Conservation (phyloP, 2,888 invertebrate genomes). For the Pherbina coryleti region DNA sequence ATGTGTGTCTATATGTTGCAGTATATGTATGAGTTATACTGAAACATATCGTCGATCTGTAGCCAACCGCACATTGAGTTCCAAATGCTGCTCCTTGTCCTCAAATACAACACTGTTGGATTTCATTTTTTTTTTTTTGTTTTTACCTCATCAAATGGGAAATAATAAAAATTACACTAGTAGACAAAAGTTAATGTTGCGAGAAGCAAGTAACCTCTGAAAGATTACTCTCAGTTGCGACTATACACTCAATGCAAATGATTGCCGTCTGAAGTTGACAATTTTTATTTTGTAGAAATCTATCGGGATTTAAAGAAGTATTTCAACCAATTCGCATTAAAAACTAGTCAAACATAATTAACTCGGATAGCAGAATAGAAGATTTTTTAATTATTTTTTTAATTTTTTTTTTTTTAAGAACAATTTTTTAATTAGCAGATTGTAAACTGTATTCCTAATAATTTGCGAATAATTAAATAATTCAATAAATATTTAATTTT, state of each 20-base stretch:
- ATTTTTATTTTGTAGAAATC: not conserved
- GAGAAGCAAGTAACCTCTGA: slow-evolving; percentile 50
- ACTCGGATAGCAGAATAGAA: too few relatives aligned
- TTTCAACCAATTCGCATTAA: too few relatives aligned
- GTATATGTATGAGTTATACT: not conserved
- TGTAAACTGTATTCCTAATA: too few relatives aligned
- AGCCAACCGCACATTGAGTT: not conserved
- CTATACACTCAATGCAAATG: not conserved
- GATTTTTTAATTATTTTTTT: too few relatives aligned
- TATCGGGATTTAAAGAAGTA: too few relatives aligned
- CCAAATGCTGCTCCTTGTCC: not conserved
- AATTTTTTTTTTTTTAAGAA: too few relatives aligned
- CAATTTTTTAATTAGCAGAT: too few relatives aligned
- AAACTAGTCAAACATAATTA: too few relatives aligned
- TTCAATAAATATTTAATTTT: too few relatives aligned
- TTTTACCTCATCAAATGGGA: not conserved
- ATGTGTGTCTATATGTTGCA: not conserved
- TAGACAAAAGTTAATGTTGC: slow-evolving; percentile 55
- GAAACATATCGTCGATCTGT: not conserved
- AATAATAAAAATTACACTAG: slow-evolving; percentile 43
- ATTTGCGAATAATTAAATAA: too few relatives aligned
- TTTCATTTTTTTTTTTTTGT: not conserved
- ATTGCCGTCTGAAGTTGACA: too few relatives aligned
- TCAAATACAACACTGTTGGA: not conserved
- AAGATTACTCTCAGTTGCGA: slow-evolving; percentile 45